Percentiles rank a stretch among this genome's conserved stretches.
Conservation (phyloP, 2,888 invertebrate genomes). For the Dimorphilus gyrociliatus region DNA sequence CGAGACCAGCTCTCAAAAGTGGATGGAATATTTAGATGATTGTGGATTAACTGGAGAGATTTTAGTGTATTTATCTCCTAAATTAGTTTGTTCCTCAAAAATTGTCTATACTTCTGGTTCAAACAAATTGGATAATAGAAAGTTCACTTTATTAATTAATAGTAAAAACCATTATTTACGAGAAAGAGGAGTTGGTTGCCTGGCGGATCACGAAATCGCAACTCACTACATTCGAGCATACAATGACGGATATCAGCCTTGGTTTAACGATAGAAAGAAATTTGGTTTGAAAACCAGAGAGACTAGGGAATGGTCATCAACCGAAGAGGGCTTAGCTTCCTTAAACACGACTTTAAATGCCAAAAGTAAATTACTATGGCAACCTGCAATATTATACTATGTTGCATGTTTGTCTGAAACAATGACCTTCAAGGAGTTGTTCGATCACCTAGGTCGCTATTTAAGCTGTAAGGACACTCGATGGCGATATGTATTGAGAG, state of each 20-base stretch:
- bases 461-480: constrained; percentile 26
- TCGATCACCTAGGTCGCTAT: constrained; percentile 27
- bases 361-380: constrained; percentile 23
- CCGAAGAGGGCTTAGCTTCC: constrained; percentile 33
- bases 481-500: constrained; percentile 32
- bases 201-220: constrained; percentile 34
- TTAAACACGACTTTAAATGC: constrained; percentile 28
- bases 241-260: constrained; percentile 34
- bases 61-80: constrained; percentile 25
- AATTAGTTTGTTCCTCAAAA: constrained; percentile 26
- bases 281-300: constrained; percentile 22
- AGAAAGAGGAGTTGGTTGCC: constrained; percentile 24
- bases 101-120: no score
- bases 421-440: constrained; percentile 31
- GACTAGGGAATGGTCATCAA: constrained; percentile 19
- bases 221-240: constrained; percentile 33
- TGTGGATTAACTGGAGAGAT: constrained; percentile 26
- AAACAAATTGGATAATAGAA: constrained; percentile 25
- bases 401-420: constrained; percentile 31
- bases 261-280: constrained; percentile 27
- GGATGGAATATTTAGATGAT: constrained; percentile 24
- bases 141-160: constrained; percentile 28
- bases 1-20: constrained; percentile 20
- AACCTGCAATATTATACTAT: constrained; percentile 32
- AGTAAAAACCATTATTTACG: constrained; percentile 29